Base-by-base conservation (phyloP, 92 coral and sea anemone species). In the Epizoanthus illoricatus region DNA sequence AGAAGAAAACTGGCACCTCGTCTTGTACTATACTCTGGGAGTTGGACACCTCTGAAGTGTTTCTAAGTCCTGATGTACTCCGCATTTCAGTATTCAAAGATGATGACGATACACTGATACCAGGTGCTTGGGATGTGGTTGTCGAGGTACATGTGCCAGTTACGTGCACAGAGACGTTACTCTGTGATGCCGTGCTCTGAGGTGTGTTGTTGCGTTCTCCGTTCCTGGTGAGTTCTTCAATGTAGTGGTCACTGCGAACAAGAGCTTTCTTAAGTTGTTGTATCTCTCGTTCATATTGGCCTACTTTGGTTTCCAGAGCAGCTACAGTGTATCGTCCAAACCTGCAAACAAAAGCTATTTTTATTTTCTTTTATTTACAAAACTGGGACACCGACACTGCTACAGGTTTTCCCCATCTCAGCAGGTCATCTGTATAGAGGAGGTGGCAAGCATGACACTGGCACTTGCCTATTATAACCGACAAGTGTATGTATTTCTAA, bases 231-330 rank as follows among this genome's bases (percentile, higher is more conserved):
- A 97, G 89, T 61, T 97, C 94, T 63, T 97, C 99, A 39, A 97
- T 91, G 79, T 94, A 94, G 69, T 74, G 69, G 74, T 97, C 99
- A 66, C 99, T 93, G 56, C 90, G 89, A 36, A 56, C 81, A 65
- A 97, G 89, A 18, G 99, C 99, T 81, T 86, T 91, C 79, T 87
- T 86, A 36, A 97, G 87, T 41, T 91, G 99, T 41, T 94, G 97
- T 15, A 94, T 91, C 79, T 97, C 99, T 41, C 92, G 91, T 73
- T 97, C 99, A 80, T 97, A 97, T 87, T 97, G 97, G 57, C 84
- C 86, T 19, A 97, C 93, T 70, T 94, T 97, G 45, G 98, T 92
- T 83, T 94, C 93, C 74, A 97, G 88, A 19, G 94, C 99, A 54
- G 97, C 81, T 84, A 97, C 94, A 5, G 98, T 86, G 91, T 94